Evolutionary conservation across 2,888 invertebrate genomes (phyloP), one percentile per base, ranked within the genome.

Genomic region (Calliopum simillimum): DNA sequence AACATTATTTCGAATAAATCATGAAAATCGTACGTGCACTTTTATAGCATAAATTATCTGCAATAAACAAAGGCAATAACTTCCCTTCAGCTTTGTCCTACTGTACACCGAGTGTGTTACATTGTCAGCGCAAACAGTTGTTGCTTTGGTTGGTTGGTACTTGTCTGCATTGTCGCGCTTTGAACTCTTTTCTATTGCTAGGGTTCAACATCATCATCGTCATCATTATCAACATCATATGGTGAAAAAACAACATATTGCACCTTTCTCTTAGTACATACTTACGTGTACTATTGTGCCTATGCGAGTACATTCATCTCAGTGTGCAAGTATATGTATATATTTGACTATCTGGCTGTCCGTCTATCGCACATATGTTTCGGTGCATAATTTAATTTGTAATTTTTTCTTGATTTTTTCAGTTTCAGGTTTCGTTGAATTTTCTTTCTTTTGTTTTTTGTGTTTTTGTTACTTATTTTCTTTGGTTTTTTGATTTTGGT

Each of bases 121-220:
- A 33, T 33, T 33, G 33, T 8, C 8, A 33, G 2, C 4, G n/a
- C n/a, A n/a, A 33, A 33, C 33, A 33, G 8, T 8, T 33, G 8
- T 33, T 33, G 5, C 8, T 14, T 19, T 44, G 11, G 13, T 14
- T 61, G 61, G 14, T 19, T 61, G 44, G n/a, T 46, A 23, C 43
- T 6, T 19, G 16, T 53, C 25, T 13, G 56, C 33, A 23, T 21
- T 23, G 25, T 21, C 56, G 56, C 23, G n/a, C 58, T 33, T 33
- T 58, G 58, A 58, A 33, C 16, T 41, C 59, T 43, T 14, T 46
- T 61, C 23, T 46, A 44, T 46, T 61, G 44, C 61, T 25, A 61
- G 46, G 44, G 61, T 61, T 61, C 61, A 61, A 46, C 61, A 46
- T 61, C 46, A 46, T 44, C 61, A 49, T 63, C 33, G 25, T 33